Evolutionary conservation across 2,113 vertebrate species (phyloP).

Genomic region (Leucopsar rothschildi): DNA sequence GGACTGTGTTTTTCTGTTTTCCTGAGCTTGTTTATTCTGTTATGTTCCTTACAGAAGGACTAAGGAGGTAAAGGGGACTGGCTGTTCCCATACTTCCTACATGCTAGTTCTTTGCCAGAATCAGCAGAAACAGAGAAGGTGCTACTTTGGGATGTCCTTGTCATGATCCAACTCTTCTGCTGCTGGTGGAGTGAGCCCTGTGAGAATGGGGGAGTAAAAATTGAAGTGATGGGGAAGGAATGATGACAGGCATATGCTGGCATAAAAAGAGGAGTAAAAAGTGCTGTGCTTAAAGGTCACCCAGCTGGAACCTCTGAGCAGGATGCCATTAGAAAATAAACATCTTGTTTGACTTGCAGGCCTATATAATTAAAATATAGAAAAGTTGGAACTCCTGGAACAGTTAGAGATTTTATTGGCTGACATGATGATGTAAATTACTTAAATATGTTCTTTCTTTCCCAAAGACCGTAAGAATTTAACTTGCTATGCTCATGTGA

Average conservation of each 20-base stretch:
- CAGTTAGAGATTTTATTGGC: not conserved
- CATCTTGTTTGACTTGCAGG: not conserved
- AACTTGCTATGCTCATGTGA: not conserved
- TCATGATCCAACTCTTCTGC: not conserved
- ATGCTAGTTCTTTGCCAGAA: not conserved
- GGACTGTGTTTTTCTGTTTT: not conserved
- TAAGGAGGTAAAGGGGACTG: not conserved
- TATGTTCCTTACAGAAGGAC: not conserved
- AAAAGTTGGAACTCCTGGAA: not conserved
- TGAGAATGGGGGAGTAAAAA: not conserved
- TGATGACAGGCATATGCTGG: not conserved
- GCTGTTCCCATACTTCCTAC: not conserved
- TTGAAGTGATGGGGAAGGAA: not conserved
- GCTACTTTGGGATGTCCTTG: not conserved
- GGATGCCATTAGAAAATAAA: not conserved
- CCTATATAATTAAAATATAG: not conserved
- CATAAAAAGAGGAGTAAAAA: not conserved
- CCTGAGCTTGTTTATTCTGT: not conserved
- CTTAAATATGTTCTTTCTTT: not conserved
- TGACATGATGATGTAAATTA: not conserved
- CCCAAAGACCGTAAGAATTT: not conserved
- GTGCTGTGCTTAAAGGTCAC: not conserved
- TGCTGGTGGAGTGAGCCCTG: not conserved
- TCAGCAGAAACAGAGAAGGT: not conserved
- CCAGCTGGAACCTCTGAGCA: not conserved